Conservation (phyloP, 2,888 invertebrate genomes). For the Hofmannophila pseudospretella region DNA sequence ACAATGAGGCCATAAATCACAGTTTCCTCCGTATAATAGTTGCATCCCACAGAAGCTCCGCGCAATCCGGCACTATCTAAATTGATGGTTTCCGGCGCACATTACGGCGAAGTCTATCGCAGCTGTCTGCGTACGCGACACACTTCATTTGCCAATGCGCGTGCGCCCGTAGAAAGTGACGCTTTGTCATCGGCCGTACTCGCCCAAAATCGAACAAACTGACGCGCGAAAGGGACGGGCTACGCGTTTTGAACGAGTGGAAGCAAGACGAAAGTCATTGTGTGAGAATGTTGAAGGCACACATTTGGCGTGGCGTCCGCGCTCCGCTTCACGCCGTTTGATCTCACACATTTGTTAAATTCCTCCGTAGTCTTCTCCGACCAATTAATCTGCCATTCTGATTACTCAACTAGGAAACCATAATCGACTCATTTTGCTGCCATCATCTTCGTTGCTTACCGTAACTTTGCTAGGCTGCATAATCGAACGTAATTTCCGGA, state of each 20-base stretch:
- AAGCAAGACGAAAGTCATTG: slow-evolving; percentile 30
- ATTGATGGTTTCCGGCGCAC: slow-evolving; percentile 75
- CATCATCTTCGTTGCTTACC: slow-evolving; percentile 31
- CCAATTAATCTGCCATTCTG: slow-evolving; percentile 19
- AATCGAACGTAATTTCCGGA: slow-evolving; percentile 56
- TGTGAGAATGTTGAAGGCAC: slow-evolving; percentile 20
- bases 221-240: slow-evolving; percentile 35
- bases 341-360: slow-evolving; percentile 38
- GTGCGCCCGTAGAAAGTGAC: slow-evolving; percentile 71
- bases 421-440: slow-evolving; percentile 21
- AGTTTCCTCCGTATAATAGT: slow-evolving; percentile 68
- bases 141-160: slow-evolving; percentile 72
- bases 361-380: slow-evolving; percentile 22
- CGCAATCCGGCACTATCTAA: slow-evolving; percentile 72
- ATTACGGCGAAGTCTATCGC: slow-evolving; percentile 65
- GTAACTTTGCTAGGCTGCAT: slow-evolving; percentile 37
- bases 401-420: slow-evolving; percentile 22
- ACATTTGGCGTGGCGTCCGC: slow-evolving; percentile 43
- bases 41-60: slow-evolving; percentile 67
- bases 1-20: slow-evolving; percentile 75
- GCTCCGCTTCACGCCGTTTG: slow-evolving; percentile 37
- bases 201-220: slow-evolving; percentile 59
- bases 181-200: slow-evolving; percentile 56
- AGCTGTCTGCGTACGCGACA: slow-evolving; percentile 70
- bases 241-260: slow-evolving; percentile 14